Evolutionary conservation across 2,113 vertebrate genomes (phyloP), one percentile per base, ranked within the genome.

Genomic region (Aramus guarauna): DNA sequence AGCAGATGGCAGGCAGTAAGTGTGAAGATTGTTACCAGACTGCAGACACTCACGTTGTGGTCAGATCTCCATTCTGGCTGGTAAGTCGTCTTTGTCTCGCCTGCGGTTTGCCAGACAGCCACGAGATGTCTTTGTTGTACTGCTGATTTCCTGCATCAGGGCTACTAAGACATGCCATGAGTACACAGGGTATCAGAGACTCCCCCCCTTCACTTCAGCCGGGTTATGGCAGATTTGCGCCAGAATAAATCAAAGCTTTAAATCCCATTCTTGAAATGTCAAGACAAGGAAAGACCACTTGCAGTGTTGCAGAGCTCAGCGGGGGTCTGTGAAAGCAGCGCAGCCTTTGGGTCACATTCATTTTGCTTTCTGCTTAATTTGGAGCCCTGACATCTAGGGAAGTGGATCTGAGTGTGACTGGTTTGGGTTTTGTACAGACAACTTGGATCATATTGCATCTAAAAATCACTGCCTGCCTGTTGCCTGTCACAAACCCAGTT

Each of bases 41-140:
- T 30, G 17, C 13, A 23, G 59, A 3, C 30, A 3, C 15, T 11
- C 5, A 1, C 0, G 4, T 0, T 30, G 56, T 3, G 41, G 19
- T 18, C 41, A 30, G 39, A 18, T 32, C 36, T 32, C n/a, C 15
- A 5, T 41, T 10, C 47, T 6, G 39, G 27, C 39, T n/a, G 48
- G 24, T 0, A 10, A 19, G 5, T 3, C 30, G 9, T 12, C 74
- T 77, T 21, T 47, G 71, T 52, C 24, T 60, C 1, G 6, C 5
- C 17, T 94, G 95, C 3, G 34, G 26, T 98, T 97, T 92, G 91
- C 80, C 81, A 56, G 43, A 69, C 91, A 96, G 85, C 98, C 98
- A 97, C 97, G 59, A 98, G 98, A 67, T 97, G 98, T 97, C 98
- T 95, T 92, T 96, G 76, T 97, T 95, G 97, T 10, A 52, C 97